Conservation (phyloP, 2,113 vertebrate genomes). For the Galeopterus variegatus region DNA sequence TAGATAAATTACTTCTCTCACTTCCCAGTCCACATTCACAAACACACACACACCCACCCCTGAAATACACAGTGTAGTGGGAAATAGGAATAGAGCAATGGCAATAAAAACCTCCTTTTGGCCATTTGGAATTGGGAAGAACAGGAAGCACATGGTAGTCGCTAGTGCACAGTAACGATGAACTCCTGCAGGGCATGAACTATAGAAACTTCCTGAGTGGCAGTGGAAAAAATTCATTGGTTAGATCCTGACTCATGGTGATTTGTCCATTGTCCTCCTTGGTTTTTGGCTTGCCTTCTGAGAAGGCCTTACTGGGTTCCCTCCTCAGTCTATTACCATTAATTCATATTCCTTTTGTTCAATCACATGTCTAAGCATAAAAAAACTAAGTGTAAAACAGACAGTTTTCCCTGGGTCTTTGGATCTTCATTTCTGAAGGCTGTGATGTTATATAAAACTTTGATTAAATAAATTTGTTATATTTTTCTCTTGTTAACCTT, state of each 20-base stretch:
- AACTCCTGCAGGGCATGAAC: neutral
- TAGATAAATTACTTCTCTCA: neutral
- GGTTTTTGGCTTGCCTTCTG: neutral
- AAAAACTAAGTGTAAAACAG: no score
- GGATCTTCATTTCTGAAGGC: no score
- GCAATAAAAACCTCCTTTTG: neutral
- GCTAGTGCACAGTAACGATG: neutral
- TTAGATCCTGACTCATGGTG: constrained; percentile 1
- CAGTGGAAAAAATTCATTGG: neutral
- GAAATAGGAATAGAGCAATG: neutral
- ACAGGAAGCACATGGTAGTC: neutral
- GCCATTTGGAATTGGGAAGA: neutral
- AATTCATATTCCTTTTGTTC: no score
- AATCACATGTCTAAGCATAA: no score
- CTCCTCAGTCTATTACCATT: no score
- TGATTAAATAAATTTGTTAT: no score
- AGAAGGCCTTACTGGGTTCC: no score
- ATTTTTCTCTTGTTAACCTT: no score
- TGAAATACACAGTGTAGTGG: neutral
- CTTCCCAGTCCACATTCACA: neutral
- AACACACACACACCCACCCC: neutral
- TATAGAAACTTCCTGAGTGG: neutral
- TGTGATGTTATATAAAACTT: no score
- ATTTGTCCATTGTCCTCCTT: neutral
- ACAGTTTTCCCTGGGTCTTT: no score